Conservation (phyloP, 2,113 vertebrate species). For the Nipponia nippon region DNA sequence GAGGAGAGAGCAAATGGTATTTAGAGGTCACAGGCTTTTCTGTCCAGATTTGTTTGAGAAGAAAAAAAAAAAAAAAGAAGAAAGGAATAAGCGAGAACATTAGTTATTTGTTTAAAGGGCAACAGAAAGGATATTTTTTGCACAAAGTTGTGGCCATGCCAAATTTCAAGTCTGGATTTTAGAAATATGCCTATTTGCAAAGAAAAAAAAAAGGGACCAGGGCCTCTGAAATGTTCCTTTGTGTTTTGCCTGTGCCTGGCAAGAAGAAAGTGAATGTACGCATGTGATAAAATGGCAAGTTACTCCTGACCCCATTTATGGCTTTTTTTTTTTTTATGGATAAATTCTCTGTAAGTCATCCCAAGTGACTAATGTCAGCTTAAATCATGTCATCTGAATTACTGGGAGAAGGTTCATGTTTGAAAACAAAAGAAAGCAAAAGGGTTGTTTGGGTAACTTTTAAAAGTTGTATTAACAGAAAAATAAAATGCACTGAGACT, state of each 20-base stretch:
- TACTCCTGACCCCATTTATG: constrained; percentile 16
- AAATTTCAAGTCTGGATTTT: constrained; percentile 49
- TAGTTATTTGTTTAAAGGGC: constrained; percentile 53
- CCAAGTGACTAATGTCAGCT: constrained; percentile 15
- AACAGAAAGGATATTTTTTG: constrained; percentile 46
- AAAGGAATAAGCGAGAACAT: neutral
- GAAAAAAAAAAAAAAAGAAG: neutral
- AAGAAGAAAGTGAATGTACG: neutral
- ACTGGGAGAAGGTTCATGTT: neutral
- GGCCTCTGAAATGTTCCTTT: constrained; percentile 43
- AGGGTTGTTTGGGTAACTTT: neutral
- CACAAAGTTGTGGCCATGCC: constrained; percentile 20
- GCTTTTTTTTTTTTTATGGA: neutral
- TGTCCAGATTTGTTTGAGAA: neutral
- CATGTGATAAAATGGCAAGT: constrained; percentile 6
- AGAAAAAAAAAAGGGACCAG: neutral
- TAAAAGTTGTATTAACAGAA: neutral
- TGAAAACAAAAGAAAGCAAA: constrained; percentile 23
- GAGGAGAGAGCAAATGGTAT: neutral
- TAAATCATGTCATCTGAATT: constrained; percentile 40
- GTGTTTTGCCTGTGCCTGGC: neutral
- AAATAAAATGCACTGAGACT: neutral
- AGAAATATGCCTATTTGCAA: constrained; percentile 24
- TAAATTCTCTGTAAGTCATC: constrained; percentile 22
- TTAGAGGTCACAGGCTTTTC: neutral